These are phyloP conservation scores for Oscheius sp. DNA, from an alignment of 2,888 invertebrate genomes.

Conservation along the genomic window DNA sequence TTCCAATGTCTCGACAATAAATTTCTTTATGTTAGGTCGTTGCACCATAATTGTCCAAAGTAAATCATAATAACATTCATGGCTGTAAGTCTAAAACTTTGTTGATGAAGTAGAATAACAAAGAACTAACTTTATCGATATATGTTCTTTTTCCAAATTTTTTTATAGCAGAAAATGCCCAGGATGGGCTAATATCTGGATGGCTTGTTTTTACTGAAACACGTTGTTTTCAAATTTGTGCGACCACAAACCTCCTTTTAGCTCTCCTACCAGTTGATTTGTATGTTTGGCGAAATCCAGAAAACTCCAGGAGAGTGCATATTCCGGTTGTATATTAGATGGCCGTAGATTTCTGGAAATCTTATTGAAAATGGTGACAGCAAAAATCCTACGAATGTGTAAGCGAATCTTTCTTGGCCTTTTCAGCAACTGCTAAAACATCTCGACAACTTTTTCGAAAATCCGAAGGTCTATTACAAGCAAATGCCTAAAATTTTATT, in stretches of 20 bases:
- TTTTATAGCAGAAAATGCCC: constrained; percentile 61
- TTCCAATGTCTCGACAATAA: constrained; percentile 44
- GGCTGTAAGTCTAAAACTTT: constrained; percentile 47
- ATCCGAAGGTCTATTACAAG: constrained; percentile 42
- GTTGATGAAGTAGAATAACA: neutral
- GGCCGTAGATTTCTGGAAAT: neutral
- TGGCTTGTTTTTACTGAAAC: constrained; percentile 15
- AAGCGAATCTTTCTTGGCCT: constrained; percentile 34
- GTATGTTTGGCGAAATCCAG: constrained; percentile 37
- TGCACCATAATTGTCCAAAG: constrained; percentile 59
- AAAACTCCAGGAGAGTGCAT: constrained; percentile 12
- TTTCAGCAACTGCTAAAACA: constrained; percentile 38
- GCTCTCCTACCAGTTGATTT: constrained; percentile 31
- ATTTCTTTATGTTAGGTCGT: constrained; percentile 53
- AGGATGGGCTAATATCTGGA: constrained; percentile 20
- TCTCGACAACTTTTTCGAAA: constrained; percentile 51
- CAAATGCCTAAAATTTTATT: constrained; percentile 40
- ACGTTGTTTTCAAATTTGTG: neutral
- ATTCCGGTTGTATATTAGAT: neutral
- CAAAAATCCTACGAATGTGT: neutral
- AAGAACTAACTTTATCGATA: constrained; percentile 44
- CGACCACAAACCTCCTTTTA: constrained; percentile 40
- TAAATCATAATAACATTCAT: constrained; percentile 62
- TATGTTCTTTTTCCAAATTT: constrained; percentile 56
- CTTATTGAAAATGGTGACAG: no score